phyloP scores from a whole-genome alignment of 2,888 invertebrate species.

The Incurvaria masculella region DNA sequence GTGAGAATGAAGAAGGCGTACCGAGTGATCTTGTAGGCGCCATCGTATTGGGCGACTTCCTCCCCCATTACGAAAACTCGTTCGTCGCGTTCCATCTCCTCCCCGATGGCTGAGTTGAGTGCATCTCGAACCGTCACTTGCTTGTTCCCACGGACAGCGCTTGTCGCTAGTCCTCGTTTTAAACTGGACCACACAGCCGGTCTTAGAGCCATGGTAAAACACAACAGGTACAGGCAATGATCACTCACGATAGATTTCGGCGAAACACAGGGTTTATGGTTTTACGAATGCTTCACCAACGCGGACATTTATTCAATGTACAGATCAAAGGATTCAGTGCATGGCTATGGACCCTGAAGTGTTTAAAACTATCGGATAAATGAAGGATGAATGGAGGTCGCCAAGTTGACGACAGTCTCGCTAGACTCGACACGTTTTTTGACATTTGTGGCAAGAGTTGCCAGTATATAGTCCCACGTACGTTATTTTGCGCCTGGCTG shows the following conservation, averaged over 20 bases:
- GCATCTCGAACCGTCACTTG: slow-evolving; percentile 96
- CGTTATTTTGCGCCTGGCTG: no score
- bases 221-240: no score
- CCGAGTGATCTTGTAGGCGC: slow-evolving; percentile 91
- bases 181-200: background rate
- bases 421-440: no score
- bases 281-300: no score
- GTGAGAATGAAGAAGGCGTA: slow-evolving; percentile 12
- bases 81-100: slow-evolving; percentile 94
- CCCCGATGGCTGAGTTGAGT: slow-evolving; percentile 92
- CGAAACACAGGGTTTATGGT: no score
- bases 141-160: slow-evolving; percentile 41
- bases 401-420: no score
- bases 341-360: no score
- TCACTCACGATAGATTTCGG: no score
- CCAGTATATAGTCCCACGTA: no score
- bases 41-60: slow-evolving; percentile 98
- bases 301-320: no score
- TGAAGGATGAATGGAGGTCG: slow-evolving; percentile 55
- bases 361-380: slow-evolving; percentile 19
- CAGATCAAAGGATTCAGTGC: no score
- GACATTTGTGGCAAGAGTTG: no score
- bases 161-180: slow-evolving; percentile 48
- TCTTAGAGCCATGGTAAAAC: slow-evolving; percentile 1
- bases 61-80: slow-evolving; percentile 90